A percentile compares a stretch with the other conserved stretches of the same genome.
Evolutionary conservation across 2,113 vertebrate genomes (phyloP).

Genomic region (Mungos mungo): DNA sequence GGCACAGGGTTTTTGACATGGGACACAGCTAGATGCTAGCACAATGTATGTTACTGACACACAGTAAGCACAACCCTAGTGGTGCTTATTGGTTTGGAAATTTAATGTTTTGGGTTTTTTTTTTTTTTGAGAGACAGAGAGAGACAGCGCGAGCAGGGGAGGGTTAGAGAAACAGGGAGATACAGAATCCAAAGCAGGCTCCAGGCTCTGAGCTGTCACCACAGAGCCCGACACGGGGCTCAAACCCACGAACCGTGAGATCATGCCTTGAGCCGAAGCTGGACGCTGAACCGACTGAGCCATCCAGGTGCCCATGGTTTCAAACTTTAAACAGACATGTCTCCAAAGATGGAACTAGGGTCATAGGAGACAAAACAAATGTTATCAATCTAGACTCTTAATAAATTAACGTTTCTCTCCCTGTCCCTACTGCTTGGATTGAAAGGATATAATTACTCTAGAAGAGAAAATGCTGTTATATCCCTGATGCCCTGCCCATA

Average conservation of each 20-base stretch:
- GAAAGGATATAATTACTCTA: background rate
- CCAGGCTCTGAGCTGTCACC: no score
- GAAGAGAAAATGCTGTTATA: background rate
- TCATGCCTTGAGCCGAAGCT: no score
- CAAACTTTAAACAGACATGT: constrained; percentile 35
- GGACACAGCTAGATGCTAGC: background rate
- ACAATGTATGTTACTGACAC: background rate
- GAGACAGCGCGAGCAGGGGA: no score
- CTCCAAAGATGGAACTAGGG: background rate
- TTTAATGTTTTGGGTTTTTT: no score
- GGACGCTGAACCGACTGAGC: no score
- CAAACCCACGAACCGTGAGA: no score
- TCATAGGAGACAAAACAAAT: background rate
- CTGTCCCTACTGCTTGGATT: background rate
- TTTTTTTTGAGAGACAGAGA: no score
- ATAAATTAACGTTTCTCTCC: background rate
- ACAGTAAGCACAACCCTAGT: background rate
- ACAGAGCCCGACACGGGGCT: no score
- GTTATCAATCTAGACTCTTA: background rate
- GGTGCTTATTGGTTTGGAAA: background rate
- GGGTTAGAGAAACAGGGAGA: no score
- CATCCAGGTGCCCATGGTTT: no score
- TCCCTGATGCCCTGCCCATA: background rate
- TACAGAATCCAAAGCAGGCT: no score
- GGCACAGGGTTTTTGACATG: background rate